Base-by-base conservation (phyloP, 2,888 invertebrate genomes). In the Anorthoa munda region DNA sequence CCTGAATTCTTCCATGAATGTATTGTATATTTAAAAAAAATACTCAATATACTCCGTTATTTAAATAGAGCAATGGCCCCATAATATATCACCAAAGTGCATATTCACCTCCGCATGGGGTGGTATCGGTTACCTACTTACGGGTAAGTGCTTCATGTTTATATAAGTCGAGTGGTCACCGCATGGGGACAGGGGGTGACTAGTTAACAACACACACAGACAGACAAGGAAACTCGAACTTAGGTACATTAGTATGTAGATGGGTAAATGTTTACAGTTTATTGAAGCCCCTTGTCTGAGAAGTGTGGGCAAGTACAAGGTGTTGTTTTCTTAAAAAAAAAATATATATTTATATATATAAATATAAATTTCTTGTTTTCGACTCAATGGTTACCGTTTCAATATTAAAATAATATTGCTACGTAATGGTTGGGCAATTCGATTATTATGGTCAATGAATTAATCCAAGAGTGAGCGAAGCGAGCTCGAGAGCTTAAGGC, bases 141-240 rank as follows among this genome's bases (percentile, higher is more conserved):
- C 15, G 26, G 18, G 13, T 53, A 72, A 72, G 84, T 83, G 84
- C 60, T 59, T 60, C 51, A 70, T 83, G 80, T 80, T 78, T 81
- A 72, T 74, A 71, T 71, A 68, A 81, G 78, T 48, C 12, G 12
- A 81, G 77, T 69, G 78, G 73, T 51, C 82, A 77, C 53, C 63
- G 48, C n/a, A 15, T 23, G 23, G 17, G 55, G 58, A 53, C 23
- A 26, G 58, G 18, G 81, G 61, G 58, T 72, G 60, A 59, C 63
- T 18, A 72, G 53, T 61, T 61, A 65, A 53, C 21, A 31, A 55
- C 17, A 13, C 15, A 48, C 55, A n/a, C 31, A 46, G 18, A 58
- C 11, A 53, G 15, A 23, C 11, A 56, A n/a, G 18, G n/a, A 55
- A 18, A 39, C 15, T 53, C 3, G 48, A 46, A 17, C 2, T 53